Percentiles rank a stretch among this genome's conserved stretches.
Conservation (phyloP, 2,888 invertebrate genomes). For the Cryptocephalus moraei region DNA sequence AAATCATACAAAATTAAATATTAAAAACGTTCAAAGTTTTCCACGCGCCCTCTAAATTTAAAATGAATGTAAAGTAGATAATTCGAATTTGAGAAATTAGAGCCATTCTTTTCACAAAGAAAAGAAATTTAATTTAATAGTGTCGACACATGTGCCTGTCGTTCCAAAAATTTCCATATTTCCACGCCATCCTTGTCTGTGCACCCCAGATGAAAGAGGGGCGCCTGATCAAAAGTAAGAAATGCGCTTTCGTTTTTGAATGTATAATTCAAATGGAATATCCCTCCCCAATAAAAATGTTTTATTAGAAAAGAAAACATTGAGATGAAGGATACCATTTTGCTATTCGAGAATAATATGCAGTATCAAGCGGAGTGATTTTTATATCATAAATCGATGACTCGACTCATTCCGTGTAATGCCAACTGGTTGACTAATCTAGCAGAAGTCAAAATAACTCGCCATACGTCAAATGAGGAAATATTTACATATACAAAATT, state of each 20-base stretch:
- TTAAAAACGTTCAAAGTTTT: slow-evolving; percentile 39
- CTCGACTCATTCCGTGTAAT: no score
- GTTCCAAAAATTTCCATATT: slow-evolving; percentile 36
- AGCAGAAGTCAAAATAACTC: no score
- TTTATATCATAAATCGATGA: no score
- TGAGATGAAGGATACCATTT: no score
- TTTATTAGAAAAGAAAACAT: slow-evolving; percentile 14
- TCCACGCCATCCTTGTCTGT: slow-evolving; percentile 19
- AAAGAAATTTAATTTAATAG: slow-evolving; percentile 41
- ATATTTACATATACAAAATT: no score
- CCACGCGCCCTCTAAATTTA: slow-evolving; percentile 38
- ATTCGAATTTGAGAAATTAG: slow-evolving; percentile 41
- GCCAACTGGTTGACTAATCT: no score
- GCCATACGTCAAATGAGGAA: no score
- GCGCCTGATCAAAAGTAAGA: slow-evolving; percentile 11
- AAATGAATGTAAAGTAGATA: slow-evolving; percentile 43
- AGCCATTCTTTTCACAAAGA: slow-evolving; percentile 37
- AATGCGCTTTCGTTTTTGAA: slow-evolving; percentile 16
- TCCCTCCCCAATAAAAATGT: slow-evolving; percentile 18
- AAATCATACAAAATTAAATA: slow-evolving; percentile 43
- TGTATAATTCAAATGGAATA: slow-evolving; percentile 24
- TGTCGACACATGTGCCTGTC: slow-evolving; percentile 39
- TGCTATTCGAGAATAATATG: no score
- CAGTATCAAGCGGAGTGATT: no score
- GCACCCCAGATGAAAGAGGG: slow-evolving; percentile 1